phyloP scores from a whole-genome alignment of 2,797 vertebrate genomes.

The Salarias fasciatus region DNA sequence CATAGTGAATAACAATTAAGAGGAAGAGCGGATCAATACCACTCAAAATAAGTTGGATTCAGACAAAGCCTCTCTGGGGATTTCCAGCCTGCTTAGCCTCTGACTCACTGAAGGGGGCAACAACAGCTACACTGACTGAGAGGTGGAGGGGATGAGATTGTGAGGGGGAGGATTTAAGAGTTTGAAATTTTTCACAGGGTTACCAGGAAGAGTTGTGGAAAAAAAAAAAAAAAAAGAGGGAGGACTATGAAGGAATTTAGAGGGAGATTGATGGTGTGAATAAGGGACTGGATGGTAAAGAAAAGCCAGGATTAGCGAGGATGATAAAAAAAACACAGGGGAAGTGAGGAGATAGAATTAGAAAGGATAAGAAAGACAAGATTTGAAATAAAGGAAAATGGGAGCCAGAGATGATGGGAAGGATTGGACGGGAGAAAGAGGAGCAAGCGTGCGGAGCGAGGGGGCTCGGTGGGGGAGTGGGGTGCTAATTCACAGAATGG shows the following conservation, averaged over 20 bases:
- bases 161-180: conserved; percentile 54
- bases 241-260: conserved; percentile 49
- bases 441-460: conserved; percentile 63
- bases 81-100: conserved; percentile 64
- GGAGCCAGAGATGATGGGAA: conserved; percentile 50
- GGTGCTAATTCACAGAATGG: conserved; percentile 78
- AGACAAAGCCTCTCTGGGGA: conserved; percentile 82
- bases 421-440: conserved; percentile 66
- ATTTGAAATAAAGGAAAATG: conserved; percentile 62
- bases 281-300: conserved; percentile 46
- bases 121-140: conserved; percentile 47
- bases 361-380: conserved; percentile 66
- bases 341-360: conserved; percentile 68
- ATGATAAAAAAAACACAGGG: conserved; percentile 43
- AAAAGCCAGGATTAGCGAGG: conserved; percentile 60
- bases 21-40: conserved; percentile 88
- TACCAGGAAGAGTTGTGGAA: conserved; percentile 29
- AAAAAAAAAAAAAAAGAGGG: not conserved
- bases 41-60: conserved; percentile 90
- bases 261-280: conserved; percentile 48
- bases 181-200: conserved; percentile 58
- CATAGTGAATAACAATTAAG: conserved; percentile 95
- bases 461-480: conserved; percentile 76
- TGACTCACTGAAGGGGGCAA: conserved; percentile 68
- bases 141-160: conserved; percentile 44